Percentiles rank a stretch among this genome's conserved stretches.
Evolutionary conservation across 2,888 invertebrate genomes (phyloP).

Genomic region (Vesta saturnalis): DNA sequence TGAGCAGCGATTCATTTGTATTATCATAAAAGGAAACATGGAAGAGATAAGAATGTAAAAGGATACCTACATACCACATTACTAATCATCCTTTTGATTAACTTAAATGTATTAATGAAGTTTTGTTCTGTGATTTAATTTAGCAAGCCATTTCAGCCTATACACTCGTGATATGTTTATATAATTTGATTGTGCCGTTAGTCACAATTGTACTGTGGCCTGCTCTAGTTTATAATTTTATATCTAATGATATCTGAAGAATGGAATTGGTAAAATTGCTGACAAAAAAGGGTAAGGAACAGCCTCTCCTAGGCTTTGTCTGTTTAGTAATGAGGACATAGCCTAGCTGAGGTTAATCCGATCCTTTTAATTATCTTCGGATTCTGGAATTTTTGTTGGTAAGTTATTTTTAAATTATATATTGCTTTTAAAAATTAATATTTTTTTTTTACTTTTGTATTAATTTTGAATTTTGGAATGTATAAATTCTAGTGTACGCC

Average conservation of each 20-base stretch:
- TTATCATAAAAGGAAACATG: background rate
- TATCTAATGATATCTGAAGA: background rate
- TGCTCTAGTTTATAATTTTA: background rate
- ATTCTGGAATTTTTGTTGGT: no score
- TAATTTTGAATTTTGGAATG: no score
- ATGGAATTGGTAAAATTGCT: background rate
- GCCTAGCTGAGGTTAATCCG: slow-evolving; percentile 73
- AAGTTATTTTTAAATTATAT: no score
- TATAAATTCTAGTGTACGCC: no score
- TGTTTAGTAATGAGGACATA: slow-evolving; percentile 66
- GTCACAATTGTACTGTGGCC: background rate
- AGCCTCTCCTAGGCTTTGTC: slow-evolving; percentile 75
- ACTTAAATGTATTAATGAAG: background rate
- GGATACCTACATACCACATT: slow-evolving; percentile 5
- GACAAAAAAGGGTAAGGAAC: slow-evolving; percentile 56
- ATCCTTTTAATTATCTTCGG: slow-evolving; percentile 53
- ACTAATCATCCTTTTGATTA: background rate
- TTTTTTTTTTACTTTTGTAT: no score
- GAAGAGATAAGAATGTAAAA: background rate
- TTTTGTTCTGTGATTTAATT: background rate
- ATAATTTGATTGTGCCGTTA: background rate
- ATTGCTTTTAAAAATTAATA: no score
- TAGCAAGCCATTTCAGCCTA: background rate
- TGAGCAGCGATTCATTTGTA: no score
- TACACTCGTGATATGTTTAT: background rate